Base-by-base conservation (phyloP, 1,140 invertebrate species). In the Scaptodrosophila lebanonensis region DNA sequence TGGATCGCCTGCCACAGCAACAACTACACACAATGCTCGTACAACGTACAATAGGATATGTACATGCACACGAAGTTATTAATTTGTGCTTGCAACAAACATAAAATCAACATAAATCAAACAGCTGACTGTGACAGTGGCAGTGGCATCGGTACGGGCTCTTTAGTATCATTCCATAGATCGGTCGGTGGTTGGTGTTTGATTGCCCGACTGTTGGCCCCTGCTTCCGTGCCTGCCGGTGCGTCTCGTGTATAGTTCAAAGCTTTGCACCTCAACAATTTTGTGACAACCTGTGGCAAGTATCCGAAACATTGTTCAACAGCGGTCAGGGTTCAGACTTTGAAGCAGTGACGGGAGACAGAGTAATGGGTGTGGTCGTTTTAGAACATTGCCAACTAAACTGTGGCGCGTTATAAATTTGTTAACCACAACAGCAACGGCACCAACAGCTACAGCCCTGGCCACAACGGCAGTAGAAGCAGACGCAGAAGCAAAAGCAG, bases 271-370 rank as follows among this genome's bases (percentile, higher is more conserved):
- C 71, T 70, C 66, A 54, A 48, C 64, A 57, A 75, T 66, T 63
- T 61, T 69, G 75, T 82, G 76, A 83, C 75, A 82, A 82, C 75
- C 75, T 82, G 75, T 82, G 69, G 75, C 75, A 45, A 54, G 27
- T 35, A 36, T 51, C 66, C 50, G 66, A 82, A 75, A 48, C 65
- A 70, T 69, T 82, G 75, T 61, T 63, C 69, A 77, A 79, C 38
- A 57, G 32, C 44, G 2, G 12, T 25, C 22, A 36, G 54, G 43
- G 36, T 58, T 12, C 44, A 13, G 7, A 58, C n/a, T n/a, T n/a
- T n/a, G 29, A 11, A 38, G 22, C 18, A 30, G 35, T 39, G 35
- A 4, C 15, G 36, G 45, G 32, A 35, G 43, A 20, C 20, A 5
- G 5, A 12, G 8, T 20, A 16, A 9, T 39, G 30, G 49, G 42